Conservation (phyloP, 2,797 vertebrate species). For the Diplodus sargus region DNA sequence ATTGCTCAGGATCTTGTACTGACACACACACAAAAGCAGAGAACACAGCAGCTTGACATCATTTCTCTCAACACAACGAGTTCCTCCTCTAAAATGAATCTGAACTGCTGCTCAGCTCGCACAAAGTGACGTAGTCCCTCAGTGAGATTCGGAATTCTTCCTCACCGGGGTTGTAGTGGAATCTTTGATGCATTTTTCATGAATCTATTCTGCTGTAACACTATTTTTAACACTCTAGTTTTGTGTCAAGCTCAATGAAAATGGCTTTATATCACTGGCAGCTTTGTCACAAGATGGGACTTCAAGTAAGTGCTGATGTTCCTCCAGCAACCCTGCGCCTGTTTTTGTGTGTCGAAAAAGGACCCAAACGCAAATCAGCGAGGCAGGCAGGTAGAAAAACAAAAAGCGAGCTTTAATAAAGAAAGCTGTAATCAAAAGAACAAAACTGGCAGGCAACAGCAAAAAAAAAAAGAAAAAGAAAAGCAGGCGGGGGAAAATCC, state of each 20-base stretch:
- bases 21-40: slow-evolving; percentile 6
- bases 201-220: background rate
- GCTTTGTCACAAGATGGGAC: background rate
- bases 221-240: background rate
- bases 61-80: slow-evolving; percentile 6
- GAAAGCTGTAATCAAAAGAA: too few species aligned
- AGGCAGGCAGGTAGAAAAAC: too few species aligned
- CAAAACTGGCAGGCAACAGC: too few species aligned
- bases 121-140: background rate
- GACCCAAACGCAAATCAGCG: too few species aligned
- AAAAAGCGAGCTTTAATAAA: too few species aligned
- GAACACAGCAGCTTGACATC: slow-evolving; percentile 3
- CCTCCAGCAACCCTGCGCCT: too few species aligned
- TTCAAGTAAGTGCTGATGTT: background rate
- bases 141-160: background rate
- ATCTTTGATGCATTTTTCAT: background rate
- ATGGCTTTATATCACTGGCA: background rate
- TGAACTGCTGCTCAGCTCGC: background rate
- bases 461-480: too few species aligned
- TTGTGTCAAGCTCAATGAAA: background rate
- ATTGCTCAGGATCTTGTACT: slow-evolving; percentile 8
- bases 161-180: background rate
- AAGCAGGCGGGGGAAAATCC: too few species aligned
- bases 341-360: too few species aligned
- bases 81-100: slow-evolving; percentile 3